These are phyloP conservation scores for Cantharis lateralis DNA, from an alignment of 2,888 invertebrate genomes.

Conservation along the genomic window DNA sequence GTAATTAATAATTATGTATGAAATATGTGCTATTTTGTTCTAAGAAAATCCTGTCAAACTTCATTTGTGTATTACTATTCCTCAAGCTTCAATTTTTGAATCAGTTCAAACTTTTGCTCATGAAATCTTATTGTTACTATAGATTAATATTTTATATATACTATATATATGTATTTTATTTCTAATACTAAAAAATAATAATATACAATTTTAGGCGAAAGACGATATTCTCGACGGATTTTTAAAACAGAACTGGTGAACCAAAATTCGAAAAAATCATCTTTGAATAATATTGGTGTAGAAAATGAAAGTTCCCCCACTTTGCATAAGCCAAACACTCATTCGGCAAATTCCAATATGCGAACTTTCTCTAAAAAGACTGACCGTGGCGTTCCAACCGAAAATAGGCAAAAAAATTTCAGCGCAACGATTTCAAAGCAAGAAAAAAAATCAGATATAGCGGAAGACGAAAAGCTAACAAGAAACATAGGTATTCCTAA, in stretches of 20 bases:
- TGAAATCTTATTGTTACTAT: no score
- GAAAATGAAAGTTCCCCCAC: neutral
- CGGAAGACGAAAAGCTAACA: neutral
- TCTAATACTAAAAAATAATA: neutral
- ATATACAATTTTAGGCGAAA: neutral
- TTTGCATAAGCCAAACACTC: neutral
- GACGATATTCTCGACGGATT: neutral
- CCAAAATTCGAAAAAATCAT: neutral
- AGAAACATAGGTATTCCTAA: neutral
- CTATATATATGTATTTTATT: no score
- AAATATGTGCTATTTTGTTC: no score
- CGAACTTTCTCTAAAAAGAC: constrained; percentile 38
- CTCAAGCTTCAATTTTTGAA: no score
- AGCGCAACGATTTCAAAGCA: constrained; percentile 31
- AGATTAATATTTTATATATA: no score
- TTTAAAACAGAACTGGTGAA: neutral
- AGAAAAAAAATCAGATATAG: constrained; percentile 25
- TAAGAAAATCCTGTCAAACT: neutral
- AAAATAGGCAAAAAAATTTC: neutral
- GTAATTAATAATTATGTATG: no score
- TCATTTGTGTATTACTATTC: neutral
- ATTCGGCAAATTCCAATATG: neutral
- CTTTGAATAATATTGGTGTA: neutral
- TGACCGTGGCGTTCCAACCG: constrained; percentile 33
- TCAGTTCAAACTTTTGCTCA: no score